These are phyloP conservation scores for Paguma larvata DNA, from an alignment of 2,797 vertebrate species.

Conservation along the genomic window DNA sequence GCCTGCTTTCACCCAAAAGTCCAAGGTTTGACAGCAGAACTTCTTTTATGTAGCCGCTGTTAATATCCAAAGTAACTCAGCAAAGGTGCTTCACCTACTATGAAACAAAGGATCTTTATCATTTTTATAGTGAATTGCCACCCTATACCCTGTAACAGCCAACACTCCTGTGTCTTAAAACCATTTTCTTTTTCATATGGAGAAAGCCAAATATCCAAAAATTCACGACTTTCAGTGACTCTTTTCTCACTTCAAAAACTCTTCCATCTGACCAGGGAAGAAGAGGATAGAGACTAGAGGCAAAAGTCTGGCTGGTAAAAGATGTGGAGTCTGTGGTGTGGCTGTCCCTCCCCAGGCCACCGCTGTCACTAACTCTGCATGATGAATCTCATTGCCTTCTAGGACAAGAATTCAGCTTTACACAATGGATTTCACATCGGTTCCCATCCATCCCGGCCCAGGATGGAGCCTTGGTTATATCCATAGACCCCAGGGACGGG, in stretches of 20 bases:
- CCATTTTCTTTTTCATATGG: neutral
- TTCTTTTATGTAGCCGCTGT: neutral
- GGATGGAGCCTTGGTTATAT: slow-evolving; percentile 79
- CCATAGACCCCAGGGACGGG: slow-evolving; percentile 74
- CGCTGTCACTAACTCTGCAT: slow-evolving; percentile 63
- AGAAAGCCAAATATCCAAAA: neutral
- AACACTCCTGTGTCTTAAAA: neutral
- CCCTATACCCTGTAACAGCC: neutral
- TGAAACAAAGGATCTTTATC: neutral
- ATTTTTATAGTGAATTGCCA: neutral
- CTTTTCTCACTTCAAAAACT: neutral
- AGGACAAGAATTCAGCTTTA: slow-evolving; percentile 78
- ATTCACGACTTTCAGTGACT: neutral
- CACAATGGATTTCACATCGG: slow-evolving; percentile 71
- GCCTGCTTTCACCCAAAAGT: neutral
- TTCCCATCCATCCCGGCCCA: slow-evolving; percentile 70
- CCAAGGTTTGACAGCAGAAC: neutral
- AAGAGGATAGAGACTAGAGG: neutral
- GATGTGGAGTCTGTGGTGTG: neutral
- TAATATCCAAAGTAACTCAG: neutral
- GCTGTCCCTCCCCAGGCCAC: neutral
- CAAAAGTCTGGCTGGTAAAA: neutral
- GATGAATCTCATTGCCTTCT: slow-evolving; percentile 72
- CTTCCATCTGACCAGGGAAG: neutral
- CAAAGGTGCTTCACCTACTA: neutral